Evolutionary conservation across 2,113 vertebrate species (phyloP), one percentile per base, ranked within the genome.

Genomic region (Spilogale gracilis): DNA sequence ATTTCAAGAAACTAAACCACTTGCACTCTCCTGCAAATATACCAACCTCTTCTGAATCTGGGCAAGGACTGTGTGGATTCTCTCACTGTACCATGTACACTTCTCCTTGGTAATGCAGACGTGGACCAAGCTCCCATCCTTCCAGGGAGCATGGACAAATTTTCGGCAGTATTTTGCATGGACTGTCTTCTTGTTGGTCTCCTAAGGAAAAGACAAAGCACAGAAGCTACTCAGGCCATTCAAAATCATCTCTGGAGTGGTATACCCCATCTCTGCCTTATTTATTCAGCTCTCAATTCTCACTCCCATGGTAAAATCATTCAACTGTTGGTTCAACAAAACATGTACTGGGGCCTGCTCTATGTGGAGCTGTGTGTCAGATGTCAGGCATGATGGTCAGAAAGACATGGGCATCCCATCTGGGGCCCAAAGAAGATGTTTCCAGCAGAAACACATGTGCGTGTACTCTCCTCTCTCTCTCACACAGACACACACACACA

Each of bases 91-190:
- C 81, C 97, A 97, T 50, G 78, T 98, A 96, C 79, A 99, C 65
- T 98, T 99, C 89, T 99, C 99, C 82, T 98, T 95, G 91, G 98
- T 98, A 38, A 99, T 97, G 78, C 98, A 98, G 5, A 99, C 45
- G 0, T 99, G 99, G 78, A 99, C 98, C 73, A 99, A 93, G 85
- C 98, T 99, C 50, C 99, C 99, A 96, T 99, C 99, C 96, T 99
- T 99, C 99, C 99, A 99, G 52, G 96, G 93, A 30, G 98, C 96
- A 11, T 99, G 98, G 60, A 98, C 91, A 98, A 99, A 99, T 48
- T 96, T 98, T 73, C 97, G 96, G 87, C 99, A 99, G 89, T 99
- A 99, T 96, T 99, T 99, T 38, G 99, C 99, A 85, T 99, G 94
- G 95, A 99, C 94, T 92, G 98, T 81, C 93, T 99, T 99, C 92